Base-by-base conservation (phyloP, 2,797 vertebrate genomes). In the Eulemur coronatus region DNA sequence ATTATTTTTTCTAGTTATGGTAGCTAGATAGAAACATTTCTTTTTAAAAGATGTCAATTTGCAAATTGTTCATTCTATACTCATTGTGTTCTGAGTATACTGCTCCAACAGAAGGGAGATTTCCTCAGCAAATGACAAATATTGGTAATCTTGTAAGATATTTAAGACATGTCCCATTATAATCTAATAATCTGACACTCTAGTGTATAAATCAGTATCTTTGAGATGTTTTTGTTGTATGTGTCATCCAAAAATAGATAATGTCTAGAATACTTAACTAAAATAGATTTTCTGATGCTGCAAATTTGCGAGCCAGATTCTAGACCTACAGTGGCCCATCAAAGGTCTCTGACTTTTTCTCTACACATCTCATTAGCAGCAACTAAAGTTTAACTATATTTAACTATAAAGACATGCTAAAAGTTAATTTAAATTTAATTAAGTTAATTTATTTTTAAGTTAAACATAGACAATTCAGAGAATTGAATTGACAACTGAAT, bases 361-460 rank as follows among this genome's bases (percentile, higher is more conserved):
- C 33, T 69, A n/a, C 22, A n/a, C 24, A 84, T 84, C 26, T 87
- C 17, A 92, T 72, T 91, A 85, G 22, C 69, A 84, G 11, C 2
- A 96, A 73, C 46, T 61, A 57, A 80, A 72, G 8, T 73, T 89
- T 80, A 89, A 89, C 8, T 72, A 67, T 33, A 52, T 35, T 93
- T 84, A 92, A 22, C 48, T 87, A 35, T 72, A 78, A 80, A 63
- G 43, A 81, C 35, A 46, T 67, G 13, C 5, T 72, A 63, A 94
- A 94, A 41, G 8, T 87, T 73, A 22, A 89, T 78, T 86, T 75
- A 63, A 89, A 28, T 52, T 91, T 84, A 92, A 93, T 86, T 84
- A 85, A 89, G 79, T 63, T 87, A 35, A 72, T 76, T 91, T 88
- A 88, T 33, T 92, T 90, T 95, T 89, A 90, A 88, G 28, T 87